Base-by-base conservation (phyloP, 2,113 vertebrate genomes). In the Macaca mulatta region DNA sequence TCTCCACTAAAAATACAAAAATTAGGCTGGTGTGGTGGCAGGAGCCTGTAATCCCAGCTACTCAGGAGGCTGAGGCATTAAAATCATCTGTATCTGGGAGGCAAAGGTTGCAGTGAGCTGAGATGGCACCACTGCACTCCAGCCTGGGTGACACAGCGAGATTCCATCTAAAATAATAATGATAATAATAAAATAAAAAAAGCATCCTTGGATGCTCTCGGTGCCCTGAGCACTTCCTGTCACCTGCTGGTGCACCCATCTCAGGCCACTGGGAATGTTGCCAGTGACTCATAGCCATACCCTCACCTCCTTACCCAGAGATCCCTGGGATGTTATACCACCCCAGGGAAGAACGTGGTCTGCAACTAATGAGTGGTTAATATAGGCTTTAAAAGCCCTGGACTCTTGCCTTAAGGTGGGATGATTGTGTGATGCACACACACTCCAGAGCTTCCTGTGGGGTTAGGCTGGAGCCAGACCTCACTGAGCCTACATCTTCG, bases 231-330 rank as follows among this genome's bases (percentile, higher is more conserved):
- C 64, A 82, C 50, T 23, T 75, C 22, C 48, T 27, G 14, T 45
- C n/a, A 70, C 40, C 40, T 38, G 25, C 50, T 1, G 1, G 16
- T 3, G 20, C 9, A 6, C n/a, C 52, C 50, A 38, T 30, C 4
- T 25, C 38, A 14, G 35, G 43, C 67, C 87, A 12, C 84, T n/a
- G 35, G 38, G 69, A 67, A 52, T 17, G 17, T 48, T 90, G 77
- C 70, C 57, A 78, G 3, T 12, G 32, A 40, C 67, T 96, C 27
- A 12, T 4, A 43, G 6, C n/a, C 5, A 4, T 0, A 20, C 30
- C n/a, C 23, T 70, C 57, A 32, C 18, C n/a, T 90, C 89, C 32
- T 83, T 38, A 61, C 67, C 32, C 59, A 82, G 85, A 95, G 90
- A 69, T 89, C 45, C 52, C 88, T 8, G 2, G 32, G 48, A 93